phyloP scores from a whole-genome alignment of 2,797 vertebrate genomes.

The Clarias pachynema region DNA sequence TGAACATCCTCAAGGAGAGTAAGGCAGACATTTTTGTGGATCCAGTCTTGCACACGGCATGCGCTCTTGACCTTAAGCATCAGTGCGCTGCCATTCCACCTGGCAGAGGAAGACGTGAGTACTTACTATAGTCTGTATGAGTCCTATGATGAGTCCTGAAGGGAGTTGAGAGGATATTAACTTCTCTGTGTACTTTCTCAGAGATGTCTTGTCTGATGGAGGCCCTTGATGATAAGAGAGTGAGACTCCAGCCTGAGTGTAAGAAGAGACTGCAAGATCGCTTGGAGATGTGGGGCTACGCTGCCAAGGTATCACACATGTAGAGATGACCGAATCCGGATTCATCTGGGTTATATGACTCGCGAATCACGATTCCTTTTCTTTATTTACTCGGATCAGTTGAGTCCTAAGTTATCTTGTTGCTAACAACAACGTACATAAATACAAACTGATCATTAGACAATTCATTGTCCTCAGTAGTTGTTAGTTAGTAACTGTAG shows the following conservation, averaged over 20 bases:
- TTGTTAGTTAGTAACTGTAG: too few species aligned
- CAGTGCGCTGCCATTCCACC: conserved; percentile 96
- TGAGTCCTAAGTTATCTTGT: too few species aligned
- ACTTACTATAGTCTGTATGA: not conserved
- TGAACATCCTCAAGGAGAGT: conserved; percentile 97
- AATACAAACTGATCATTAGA: too few species aligned
- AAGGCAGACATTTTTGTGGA: conserved; percentile 98
- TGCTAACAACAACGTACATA: too few species aligned
- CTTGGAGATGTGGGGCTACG: conserved; percentile 98
- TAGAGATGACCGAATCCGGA: not conserved
- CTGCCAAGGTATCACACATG: conserved; percentile 80
- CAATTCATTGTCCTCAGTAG: too few species aligned
- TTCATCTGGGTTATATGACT: too few species aligned
- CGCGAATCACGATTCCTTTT: too few species aligned
- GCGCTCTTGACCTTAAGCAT: conserved; percentile 96
- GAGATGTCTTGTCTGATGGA: conserved; percentile 99
- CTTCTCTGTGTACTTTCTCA: conserved; percentile 62
- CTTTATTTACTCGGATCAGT: too few species aligned
- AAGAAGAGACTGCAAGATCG: conserved; percentile 97
- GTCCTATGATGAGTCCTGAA: not conserved
- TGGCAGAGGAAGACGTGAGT: conserved; percentile 92
- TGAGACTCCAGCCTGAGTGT: conserved; percentile 94
- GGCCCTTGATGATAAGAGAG: conserved; percentile 91
- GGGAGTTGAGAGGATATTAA: not conserved
- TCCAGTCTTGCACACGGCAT: conserved; percentile 95